Base-by-base conservation (phyloP, 2,797 vertebrate species). In the Bovichtus diacanthus region DNA sequence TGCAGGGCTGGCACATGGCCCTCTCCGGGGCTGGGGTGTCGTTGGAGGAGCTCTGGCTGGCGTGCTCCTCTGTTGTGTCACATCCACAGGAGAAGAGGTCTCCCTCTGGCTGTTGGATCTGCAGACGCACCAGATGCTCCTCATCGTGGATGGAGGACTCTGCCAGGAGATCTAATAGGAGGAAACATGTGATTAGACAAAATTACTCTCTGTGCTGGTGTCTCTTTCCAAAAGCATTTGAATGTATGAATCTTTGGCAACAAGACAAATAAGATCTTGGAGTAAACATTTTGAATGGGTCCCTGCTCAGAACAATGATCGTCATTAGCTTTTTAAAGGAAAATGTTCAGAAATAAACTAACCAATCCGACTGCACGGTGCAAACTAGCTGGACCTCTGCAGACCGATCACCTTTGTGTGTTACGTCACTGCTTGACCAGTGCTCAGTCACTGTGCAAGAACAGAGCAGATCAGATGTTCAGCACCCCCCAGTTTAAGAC, bases 11-110 rank as follows among this genome's bases (percentile, higher is more conserved):
- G 72, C 95, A 95, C 60, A 94, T 71, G 0, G 87, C 38, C 85
- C 88, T 91, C 81, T 94, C 93, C 0, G 95, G 94, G 39, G 93
- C 94, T 0, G 95, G 95, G 0, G 95, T 96, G 88, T 96, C 95
- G 0, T 96, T 96, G 53, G 95, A 96, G 53, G 94, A 93, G 76
- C 91, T 95, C 82, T 92, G 94, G 80, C 89, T 90, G 36, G 84
- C 41, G 4, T 68, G 90, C 51, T 95, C 92, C 38, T 94, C 92
- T 10, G 91, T 75, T 31, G 89, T 55, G 51, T 94, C 94, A 72
- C 95, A 95, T 41, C 80, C 65, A 19, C 94, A 95, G 65, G 94
- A 76, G 82, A 94, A 95, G 53, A 94, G 85, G 43, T 91, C 88
- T 23, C 64, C 92, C 39, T 95, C 94, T 1, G 92, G 80, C 87